Conservation (phyloP, 2,113 vertebrate genomes). For the Pterophyllum scalare region DNA sequence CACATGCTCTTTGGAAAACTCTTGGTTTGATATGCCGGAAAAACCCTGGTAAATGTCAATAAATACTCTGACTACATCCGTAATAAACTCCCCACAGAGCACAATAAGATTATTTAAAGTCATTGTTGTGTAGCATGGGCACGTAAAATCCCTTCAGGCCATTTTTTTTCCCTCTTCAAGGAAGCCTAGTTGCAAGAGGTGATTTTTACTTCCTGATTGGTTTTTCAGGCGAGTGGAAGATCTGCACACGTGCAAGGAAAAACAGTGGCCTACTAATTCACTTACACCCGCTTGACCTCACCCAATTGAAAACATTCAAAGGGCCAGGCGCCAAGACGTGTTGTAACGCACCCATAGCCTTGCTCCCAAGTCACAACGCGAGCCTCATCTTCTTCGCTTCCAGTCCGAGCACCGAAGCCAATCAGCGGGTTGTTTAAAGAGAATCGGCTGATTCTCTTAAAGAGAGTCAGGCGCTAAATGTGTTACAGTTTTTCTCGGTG, state of each 20-base stretch:
- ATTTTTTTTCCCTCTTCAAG: background rate
- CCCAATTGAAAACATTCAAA: slow-evolving; percentile 42
- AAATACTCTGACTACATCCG: accelerated
- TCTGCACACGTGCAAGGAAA: slow-evolving; percentile 21
- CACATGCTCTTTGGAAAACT: too few relatives aligned
- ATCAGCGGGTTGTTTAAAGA: slow-evolving; percentile 1
- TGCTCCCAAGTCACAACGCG: background rate
- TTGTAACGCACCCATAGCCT: slow-evolving; percentile 24
- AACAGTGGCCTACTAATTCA: slow-evolving; percentile 52
- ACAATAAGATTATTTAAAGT: background rate
- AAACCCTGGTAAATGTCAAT: background rate
- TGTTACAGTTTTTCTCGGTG: background rate
- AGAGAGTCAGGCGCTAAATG: background rate
- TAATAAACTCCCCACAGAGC: background rate
- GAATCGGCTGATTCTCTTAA: background rate
- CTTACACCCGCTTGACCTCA: slow-evolving; percentile 56
- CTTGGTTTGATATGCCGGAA: background rate
- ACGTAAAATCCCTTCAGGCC: background rate
- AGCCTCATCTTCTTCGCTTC: background rate
- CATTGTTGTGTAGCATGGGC: background rate
- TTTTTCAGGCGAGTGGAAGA: background rate
- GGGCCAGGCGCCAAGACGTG: slow-evolving; percentile 14
- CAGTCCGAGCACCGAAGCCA: background rate
- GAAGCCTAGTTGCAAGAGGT: background rate
- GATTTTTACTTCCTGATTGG: slow-evolving; percentile 14